Base-by-base conservation (phyloP, 2,888 invertebrate species). In the Drosophila macrospina region DNA sequence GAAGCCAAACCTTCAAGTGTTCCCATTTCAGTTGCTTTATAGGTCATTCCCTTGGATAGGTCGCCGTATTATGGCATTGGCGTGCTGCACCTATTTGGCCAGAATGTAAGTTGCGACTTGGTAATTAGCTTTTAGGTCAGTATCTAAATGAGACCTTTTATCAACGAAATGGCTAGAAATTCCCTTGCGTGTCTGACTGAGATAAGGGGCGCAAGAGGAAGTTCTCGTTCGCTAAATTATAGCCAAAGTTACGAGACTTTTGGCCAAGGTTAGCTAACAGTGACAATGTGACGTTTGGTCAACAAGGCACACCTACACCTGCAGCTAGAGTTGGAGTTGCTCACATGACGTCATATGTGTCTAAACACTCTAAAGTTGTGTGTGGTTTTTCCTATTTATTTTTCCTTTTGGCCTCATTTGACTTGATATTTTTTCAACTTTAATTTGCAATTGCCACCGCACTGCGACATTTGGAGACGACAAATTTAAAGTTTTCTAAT, bases 121-220 rank as follows among this genome's bases (percentile, higher is more conserved):
- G 60, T 71, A 71, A 78, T 76, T 78, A 74, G 61, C 52, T 70
- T 76, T 76, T 70, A 64, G 76, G 76, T 70, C 79, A 76, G 52
- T 68, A 68, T 59, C 51, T 74, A 69, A 69, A 54, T 28, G 73
- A 30, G 73, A 77, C 48, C 56, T 75, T 85, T 81, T 54, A 66
- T 42, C 66, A 52, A 60, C 44, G 47, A 47, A 48, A 42, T 42
- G 44, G 63, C 63, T 69, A 20, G 44, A 55, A 66, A 59, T 73
- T 74, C 84, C 63, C 86, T 80, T 80, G 80, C 80, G 87, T 81
- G 81, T 59, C 56, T 57, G 56, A 62, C 64, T 63, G 57, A 71
- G 67, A 71, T 71, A 59, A 37, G 26, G 32, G 56, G 8, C 48
- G 20, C 20, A 54, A 50, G 36, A 57, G 45, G 48, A 71, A 60